A percentile compares a stretch with the other conserved stretches of the same genome.
phyloP scores from a whole-genome alignment of 2,797 vertebrate genomes.

The Galaxias olidus region DNA sequence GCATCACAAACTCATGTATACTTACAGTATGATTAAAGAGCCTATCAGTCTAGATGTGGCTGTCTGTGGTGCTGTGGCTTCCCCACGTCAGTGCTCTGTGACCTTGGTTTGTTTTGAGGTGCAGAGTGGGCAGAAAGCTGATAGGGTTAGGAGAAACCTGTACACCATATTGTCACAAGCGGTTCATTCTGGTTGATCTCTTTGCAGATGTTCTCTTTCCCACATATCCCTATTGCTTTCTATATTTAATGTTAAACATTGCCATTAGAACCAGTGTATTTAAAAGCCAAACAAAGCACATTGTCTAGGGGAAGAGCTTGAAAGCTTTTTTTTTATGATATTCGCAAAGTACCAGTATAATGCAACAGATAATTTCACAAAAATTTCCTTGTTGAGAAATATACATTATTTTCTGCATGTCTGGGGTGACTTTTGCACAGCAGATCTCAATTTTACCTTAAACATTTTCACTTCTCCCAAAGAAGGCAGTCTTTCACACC shows the following conservation, averaged over 20 bases:
- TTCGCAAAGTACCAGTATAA: no score
- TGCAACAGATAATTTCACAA: no score
- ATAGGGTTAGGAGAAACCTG: not conserved
- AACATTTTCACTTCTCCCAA: not conserved
- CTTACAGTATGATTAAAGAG: conserved; percentile 4
- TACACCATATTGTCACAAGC: not conserved
- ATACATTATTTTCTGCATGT: no score
- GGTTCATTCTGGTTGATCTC: not conserved
- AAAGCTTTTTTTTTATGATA: no score
- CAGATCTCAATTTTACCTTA: not conserved
- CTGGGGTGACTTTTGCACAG: not conserved
- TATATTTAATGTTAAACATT: not conserved
- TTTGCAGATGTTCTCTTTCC: not conserved
- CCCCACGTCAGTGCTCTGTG: conserved; percentile 42
- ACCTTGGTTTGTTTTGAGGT: conserved; percentile 40
- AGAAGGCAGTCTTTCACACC: not conserved
- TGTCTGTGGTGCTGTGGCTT: conserved; percentile 41
- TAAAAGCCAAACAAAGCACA: no score
- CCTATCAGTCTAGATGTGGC: conserved; percentile 16
- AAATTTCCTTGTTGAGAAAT: no score
- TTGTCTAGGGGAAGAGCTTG: no score
- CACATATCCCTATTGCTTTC: not conserved
- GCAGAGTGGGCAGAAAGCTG: not conserved
- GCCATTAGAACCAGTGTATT: no score
- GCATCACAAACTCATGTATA: no score